Percentiles rank a stretch among this genome's conserved stretches.
phyloP scores from a whole-genome alignment of 2,113 vertebrate species.

The Mormoops blainvillei region DNA sequence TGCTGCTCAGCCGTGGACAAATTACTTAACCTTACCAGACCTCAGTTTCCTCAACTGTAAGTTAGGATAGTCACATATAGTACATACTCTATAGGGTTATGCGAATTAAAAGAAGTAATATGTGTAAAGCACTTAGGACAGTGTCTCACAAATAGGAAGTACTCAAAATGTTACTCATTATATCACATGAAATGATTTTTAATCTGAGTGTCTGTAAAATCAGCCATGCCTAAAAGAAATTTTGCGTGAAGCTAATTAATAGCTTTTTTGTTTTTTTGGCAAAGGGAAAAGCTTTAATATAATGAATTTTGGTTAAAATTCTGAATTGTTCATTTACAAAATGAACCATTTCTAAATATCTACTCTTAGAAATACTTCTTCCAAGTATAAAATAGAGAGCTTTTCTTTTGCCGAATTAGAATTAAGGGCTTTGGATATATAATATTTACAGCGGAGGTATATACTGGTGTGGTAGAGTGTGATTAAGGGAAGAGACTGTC shows the following conservation, averaged over 20 bases:
- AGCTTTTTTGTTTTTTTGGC: constrained; percentile 24
- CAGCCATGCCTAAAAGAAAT: background rate
- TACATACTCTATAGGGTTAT: background rate
- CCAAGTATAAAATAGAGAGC: background rate
- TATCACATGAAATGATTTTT: background rate
- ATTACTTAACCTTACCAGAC: background rate
- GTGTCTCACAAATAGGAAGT: background rate
- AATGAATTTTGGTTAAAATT: constrained; percentile 24
- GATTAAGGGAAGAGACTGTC: background rate
- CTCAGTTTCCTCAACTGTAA: background rate
- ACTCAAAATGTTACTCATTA: background rate
- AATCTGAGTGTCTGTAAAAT: background rate
- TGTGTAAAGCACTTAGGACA: background rate
- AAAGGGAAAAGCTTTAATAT: background rate
- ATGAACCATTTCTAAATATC: background rate
- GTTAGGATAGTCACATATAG: background rate
- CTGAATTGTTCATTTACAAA: background rate
- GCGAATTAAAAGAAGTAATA: background rate
- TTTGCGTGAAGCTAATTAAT: background rate
- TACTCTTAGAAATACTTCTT: background rate
- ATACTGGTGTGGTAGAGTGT: background rate
- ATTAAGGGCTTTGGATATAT: background rate
- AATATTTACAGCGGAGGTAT: background rate
- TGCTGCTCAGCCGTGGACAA: background rate
- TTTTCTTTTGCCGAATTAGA: background rate